Percentiles rank a stretch among this genome's conserved stretches.
Conservation (phyloP, 2,797 vertebrate genomes). For the Malacoraja senta region DNA sequence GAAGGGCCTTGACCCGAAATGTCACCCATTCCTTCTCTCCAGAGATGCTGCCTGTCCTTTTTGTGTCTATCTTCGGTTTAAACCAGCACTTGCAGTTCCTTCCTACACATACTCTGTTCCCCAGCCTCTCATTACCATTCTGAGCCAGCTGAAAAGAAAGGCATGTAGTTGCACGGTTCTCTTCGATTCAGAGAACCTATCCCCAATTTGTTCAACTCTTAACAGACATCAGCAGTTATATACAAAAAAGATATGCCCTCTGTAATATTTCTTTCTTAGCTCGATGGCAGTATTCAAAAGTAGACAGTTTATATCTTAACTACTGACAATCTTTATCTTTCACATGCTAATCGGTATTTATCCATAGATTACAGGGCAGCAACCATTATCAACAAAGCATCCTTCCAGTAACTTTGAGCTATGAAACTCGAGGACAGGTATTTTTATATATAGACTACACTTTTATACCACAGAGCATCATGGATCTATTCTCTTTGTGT, state of each 20-base stretch:
- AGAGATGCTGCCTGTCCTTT: no score
- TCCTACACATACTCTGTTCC: not conserved
- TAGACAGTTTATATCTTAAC: not conserved
- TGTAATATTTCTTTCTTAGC: not conserved
- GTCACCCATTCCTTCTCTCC: no score
- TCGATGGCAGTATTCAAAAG: not conserved
- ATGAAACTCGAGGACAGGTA: not conserved
- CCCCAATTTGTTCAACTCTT: not conserved
- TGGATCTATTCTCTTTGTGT: not conserved
- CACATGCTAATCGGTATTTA: slow-evolving; percentile 3
- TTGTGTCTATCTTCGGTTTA: no score
- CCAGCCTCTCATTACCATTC: not conserved
- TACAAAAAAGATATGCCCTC: not conserved
- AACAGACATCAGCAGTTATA: not conserved
- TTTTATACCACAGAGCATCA: not conserved
- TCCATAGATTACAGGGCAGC: not conserved
- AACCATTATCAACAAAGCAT: not conserved
- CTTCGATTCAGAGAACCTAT: not conserved
- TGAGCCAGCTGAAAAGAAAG: not conserved
- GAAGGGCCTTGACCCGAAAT: no score
- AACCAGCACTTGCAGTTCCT: no score
- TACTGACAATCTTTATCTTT: not conserved
- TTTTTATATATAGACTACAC: not conserved
- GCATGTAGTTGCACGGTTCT: not conserved
- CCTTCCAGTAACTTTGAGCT: not conserved